Conservation (phyloP, 2,888 invertebrate species). For the Mesorhabditis belari region DNA sequence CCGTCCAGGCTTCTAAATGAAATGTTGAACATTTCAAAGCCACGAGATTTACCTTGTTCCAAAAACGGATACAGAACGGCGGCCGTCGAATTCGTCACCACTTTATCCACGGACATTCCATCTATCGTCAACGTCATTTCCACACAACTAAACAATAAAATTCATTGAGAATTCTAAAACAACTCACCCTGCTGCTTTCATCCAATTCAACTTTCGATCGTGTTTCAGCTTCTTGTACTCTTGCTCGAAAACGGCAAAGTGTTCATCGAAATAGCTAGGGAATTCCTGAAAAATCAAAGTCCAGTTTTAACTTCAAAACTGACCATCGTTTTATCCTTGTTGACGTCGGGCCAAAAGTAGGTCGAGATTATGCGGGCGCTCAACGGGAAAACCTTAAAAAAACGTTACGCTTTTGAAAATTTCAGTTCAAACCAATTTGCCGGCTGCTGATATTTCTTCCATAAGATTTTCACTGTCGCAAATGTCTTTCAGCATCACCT, state of each 20-base stretch:
- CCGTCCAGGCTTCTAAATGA: conserved; percentile 21
- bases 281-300: conserved; percentile 13
- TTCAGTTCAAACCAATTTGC: not conserved
- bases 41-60: conserved; percentile 22
- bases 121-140: conserved; percentile 33
- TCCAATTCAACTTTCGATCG: conserved; percentile 30
- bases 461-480: conserved; percentile 67
- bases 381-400: conserved; percentile 63
- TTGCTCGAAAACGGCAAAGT: conserved; percentile 19
- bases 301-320: not conserved
- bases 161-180: not conserved
- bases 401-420: not conserved
- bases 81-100: conserved; percentile 30
- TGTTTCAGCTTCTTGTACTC: conserved; percentile 17
- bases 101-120: conserved; percentile 23
- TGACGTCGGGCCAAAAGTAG: conserved; percentile 80
- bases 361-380: conserved; percentile 88
- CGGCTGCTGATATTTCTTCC: not conserved
- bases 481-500: conserved; percentile 91
- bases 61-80: conserved; percentile 33
- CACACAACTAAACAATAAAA: conserved; percentile 11
- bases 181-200: conserved; percentile 20
- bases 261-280: conserved; percentile 15
- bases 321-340: conserved; percentile 18
- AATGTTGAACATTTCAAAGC: not conserved